These are phyloP conservation scores for Stenopsyche tienmushanensis DNA, from an alignment of 1,140 invertebrate genomes.

Conservation along the genomic window DNA sequence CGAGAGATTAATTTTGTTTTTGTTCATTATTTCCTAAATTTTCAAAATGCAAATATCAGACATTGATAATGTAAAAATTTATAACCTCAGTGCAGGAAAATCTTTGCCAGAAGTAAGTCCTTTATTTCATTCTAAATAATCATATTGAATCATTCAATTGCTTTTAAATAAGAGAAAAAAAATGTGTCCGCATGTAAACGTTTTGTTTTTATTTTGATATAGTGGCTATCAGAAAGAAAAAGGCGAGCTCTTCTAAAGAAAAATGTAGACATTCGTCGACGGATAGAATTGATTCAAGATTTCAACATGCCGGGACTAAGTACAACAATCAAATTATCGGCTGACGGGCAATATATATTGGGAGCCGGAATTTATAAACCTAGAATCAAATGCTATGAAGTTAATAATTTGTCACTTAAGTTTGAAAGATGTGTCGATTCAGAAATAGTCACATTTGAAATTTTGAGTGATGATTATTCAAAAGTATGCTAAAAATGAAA, in stretches of 20 bases:
- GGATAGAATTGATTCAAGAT: conserved; percentile 97
- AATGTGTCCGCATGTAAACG: too few species aligned
- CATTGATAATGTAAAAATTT: conserved; percentile 96
- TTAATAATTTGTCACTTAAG: conserved; percentile 94
- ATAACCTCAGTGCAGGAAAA: conserved; percentile 95
- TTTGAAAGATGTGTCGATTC: conserved; percentile 98
- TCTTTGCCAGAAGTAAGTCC: conserved; percentile 89
- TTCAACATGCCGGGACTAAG: conserved; percentile 98
- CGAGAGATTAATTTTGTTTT: too few species aligned
- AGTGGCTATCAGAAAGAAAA: conserved; percentile 94
- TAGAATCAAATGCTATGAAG: conserved; percentile 92
- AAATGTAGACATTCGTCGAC: conserved; percentile 83
- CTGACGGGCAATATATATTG: conserved; percentile 90
- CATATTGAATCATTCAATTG: conserved; percentile 35
- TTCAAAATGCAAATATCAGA: conserved; percentile 72
- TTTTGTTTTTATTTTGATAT: too few species aligned
- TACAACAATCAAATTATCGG: conserved; percentile 80
- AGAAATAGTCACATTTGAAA: conserved; percentile 86
- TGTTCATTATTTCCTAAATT: too few species aligned
- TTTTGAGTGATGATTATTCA: conserved; percentile 89
- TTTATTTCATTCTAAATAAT: conserved; percentile 23
- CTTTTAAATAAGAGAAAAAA: conserved; percentile 16
- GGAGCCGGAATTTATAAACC: conserved; percentile 97
- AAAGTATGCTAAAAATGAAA: conserved; percentile 58
- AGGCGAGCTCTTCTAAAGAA: conserved; percentile 83